A percentile compares a stretch with the other conserved stretches of the same genome.
Conservation (phyloP, 2,797 vertebrate genomes). For the Rhynchotus rufescens region DNA sequence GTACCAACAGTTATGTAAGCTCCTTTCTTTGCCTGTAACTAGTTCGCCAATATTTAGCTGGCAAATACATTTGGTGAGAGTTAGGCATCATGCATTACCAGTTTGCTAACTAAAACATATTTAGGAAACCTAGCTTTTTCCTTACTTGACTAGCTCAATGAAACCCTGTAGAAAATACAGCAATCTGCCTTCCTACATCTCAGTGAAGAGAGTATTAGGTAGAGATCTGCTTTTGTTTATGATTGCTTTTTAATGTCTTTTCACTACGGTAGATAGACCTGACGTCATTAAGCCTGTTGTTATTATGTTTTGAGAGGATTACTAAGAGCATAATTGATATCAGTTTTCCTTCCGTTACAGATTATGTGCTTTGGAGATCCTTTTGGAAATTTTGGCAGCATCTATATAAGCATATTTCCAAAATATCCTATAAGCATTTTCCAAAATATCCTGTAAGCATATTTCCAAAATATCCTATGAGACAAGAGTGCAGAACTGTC, state of each 20-base stretch:
- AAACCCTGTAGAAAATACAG: neutral
- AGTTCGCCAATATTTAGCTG: neutral
- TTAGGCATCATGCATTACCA: neutral
- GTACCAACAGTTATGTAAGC: rapidly evolving
- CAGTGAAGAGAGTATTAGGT: neutral
- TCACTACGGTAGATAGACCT: conserved; percentile 24
- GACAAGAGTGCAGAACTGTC: neutral
- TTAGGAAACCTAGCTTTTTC: neutral
- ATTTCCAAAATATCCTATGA: neutral
- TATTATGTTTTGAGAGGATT: conserved; percentile 55
- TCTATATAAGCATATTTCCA: neutral
- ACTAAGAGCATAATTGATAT: conserved; percentile 38
- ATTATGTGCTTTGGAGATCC: neutral
- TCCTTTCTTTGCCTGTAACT: neutral
- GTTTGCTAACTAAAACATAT: neutral
- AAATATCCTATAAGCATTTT: neutral
- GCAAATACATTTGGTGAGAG: neutral
- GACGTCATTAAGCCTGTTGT: conserved; percentile 40
- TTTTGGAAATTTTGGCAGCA: neutral
- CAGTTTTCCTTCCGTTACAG: neutral
- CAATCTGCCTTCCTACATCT: neutral
- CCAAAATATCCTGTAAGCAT: rapidly evolving
- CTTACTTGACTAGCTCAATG: neutral
- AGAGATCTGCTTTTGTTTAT: conserved; percentile 45
- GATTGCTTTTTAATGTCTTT: conserved; percentile 65